Conservation (phyloP, 1,140 invertebrate genomes). For the Drosophila sp. region DNA sequence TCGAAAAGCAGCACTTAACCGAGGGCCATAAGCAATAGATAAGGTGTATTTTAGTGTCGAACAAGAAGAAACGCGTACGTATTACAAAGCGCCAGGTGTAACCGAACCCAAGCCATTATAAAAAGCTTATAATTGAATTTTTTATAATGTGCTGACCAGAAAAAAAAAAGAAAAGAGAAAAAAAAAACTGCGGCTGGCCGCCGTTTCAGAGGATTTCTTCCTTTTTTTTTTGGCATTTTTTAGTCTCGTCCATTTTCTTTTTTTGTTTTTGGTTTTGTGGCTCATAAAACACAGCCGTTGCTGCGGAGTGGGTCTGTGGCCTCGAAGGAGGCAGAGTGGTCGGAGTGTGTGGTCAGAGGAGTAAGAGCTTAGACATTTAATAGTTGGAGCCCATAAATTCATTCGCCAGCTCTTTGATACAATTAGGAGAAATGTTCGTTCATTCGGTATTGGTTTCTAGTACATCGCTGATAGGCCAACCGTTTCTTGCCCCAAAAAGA, state of each 20-base stretch:
- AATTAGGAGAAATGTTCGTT: constrained; percentile 62
- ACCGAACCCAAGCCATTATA: constrained; percentile 52
- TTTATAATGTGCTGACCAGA: constrained; percentile 61
- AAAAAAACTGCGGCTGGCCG: neutral
- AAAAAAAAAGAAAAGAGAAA: constrained; percentile 19
- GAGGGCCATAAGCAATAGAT: constrained; percentile 17
- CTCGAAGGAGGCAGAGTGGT: neutral
- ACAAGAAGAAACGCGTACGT: neutral
- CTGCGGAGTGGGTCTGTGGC: neutral
- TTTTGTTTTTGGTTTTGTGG: constrained; percentile 9
- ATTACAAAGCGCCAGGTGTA: constrained; percentile 35
- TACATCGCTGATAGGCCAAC: constrained; percentile 57
- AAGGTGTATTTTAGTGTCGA: constrained; percentile 42
- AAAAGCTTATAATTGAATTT: constrained; percentile 75
- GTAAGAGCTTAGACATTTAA: constrained; percentile 33
- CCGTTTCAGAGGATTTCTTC: neutral
- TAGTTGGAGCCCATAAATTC: constrained; percentile 63
- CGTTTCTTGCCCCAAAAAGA: constrained; percentile 30
- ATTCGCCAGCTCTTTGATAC: constrained; percentile 60
- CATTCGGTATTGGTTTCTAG: constrained; percentile 47
- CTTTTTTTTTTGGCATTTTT: constrained; percentile 9
- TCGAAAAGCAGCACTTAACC: constrained; percentile 1
- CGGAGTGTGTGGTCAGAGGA: neutral
- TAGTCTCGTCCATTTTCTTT: constrained; percentile 9
- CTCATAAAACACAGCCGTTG: constrained; percentile 35